Evolutionary conservation across 2,888 invertebrate genomes (phyloP).

Genomic region (Lumbricus terrestris): DNA sequence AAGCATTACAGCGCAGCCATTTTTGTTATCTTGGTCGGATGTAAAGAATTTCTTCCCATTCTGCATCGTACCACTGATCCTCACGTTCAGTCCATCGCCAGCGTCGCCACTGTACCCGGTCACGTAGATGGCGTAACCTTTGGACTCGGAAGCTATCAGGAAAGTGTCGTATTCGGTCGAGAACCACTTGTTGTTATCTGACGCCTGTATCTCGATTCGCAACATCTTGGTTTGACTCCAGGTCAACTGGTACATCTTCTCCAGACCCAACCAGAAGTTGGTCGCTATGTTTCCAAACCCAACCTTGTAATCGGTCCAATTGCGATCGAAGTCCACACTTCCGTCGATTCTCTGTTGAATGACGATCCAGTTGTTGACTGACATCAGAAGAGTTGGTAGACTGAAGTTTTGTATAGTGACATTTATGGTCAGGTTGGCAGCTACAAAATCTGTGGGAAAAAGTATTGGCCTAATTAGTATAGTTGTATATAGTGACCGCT

Average conservation of each 20-base stretch:
- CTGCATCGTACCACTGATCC: no score
- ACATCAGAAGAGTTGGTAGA: background rate
- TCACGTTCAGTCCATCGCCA: slow-evolving; percentile 14
- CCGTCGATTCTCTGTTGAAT: slow-evolving; percentile 20
- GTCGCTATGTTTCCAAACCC: background rate
- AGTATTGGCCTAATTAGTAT: no score
- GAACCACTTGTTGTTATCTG: background rate
- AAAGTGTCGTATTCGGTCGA: slow-evolving; percentile 23
- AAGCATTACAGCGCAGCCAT: background rate
- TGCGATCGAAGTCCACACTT: slow-evolving; percentile 17
- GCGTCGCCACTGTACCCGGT: slow-evolving; percentile 18
- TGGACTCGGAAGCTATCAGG: background rate
- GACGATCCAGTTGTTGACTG: slow-evolving; percentile 23
- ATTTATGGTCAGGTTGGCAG: no score
- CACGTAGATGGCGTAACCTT: slow-evolving; percentile 8
- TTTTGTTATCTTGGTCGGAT: background rate
- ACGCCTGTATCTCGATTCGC: slow-evolving; percentile 22
- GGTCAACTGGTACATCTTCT: slow-evolving; percentile 16
- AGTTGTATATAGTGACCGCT: no score
- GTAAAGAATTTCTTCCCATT: background rate
- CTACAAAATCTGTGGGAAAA: no score
- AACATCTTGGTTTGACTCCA: background rate
- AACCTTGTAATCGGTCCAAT: slow-evolving; percentile 4
- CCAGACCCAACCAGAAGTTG: slow-evolving; percentile 26
- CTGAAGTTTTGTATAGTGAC: no score